Evolutionary conservation across 2,888 invertebrate genomes (phyloP), one percentile per base, ranked within the genome.

Genomic region (Acrobasis consociella): DNA sequence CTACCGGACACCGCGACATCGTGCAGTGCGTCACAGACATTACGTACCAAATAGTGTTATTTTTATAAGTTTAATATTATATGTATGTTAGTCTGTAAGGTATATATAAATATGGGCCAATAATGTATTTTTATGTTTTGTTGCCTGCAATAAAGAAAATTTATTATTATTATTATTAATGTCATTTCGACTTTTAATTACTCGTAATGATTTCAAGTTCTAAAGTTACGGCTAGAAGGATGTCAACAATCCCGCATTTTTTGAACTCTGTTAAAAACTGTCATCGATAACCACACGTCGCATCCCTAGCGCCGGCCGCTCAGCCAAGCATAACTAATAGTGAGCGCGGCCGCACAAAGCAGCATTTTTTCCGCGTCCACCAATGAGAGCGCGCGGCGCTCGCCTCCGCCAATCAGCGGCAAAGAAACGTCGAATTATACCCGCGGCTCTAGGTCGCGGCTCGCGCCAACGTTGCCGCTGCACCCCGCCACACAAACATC

Each of bases 321-420:
- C 89, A 85, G 76, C 84, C 86, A 81, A 87, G 87, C 91, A 82
- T 90, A 86, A 91, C 91, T 91, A 91, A 91, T 90, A 89, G 89
- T 87, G 83, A 89, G 89, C 86, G 80, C 77, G 80, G 78, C 79
- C 82, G 83, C 87, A 88, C 86, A 89, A 89, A 86, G 84, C 79
- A 75, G 73, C 71, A 72, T 85, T 86, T 88, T 89, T 88, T 87
- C 79, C 71, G 67, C 72, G 69, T 71, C 79, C 81, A 83, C 91
- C 91, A 90, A 90, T 90, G 76, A 78, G 74, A 63, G 75, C 73
- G 70, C 74, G 51, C 64, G 59, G 11, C 62, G 49, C 52, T 51
- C 64, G 46, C 62, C 63, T 61, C 60, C 66, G 37, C 64, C 65
- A 60, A 61, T 62, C 62, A 49, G 50, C 75, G 77, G 80, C 83